Evolutionary conservation across 2,888 invertebrate species (phyloP), one percentile per base, ranked within the genome.

Genomic region (Drosophila recens): DNA sequence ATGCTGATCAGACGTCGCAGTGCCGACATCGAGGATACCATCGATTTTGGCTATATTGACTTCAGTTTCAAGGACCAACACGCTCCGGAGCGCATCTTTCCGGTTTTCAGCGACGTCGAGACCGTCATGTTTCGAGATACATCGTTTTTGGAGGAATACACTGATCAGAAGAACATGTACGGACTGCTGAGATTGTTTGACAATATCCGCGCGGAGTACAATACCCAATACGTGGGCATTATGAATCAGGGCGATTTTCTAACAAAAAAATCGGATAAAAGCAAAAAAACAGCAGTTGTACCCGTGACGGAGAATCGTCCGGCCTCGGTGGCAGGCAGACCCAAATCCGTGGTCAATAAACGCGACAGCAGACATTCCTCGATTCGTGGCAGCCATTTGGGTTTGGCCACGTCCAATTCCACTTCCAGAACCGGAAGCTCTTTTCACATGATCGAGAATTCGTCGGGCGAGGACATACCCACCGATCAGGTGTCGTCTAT

Each of bases 31-130:
- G 81, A 84, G 8, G 78, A 74, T 1, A 48, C 9, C 0, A 3
- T 58, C 1, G 64, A 51, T n/a, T 27, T 33, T 3, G 33, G 51
- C n/a, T 67, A 62, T 6, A 45, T 53, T 3, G 51, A 73, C 3
- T 84, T 90, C 4, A 64, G 69, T 5, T 87, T 52, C 13, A 63
- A 82, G 0, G 38, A 45, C 1, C 91, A 92, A 70, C 27, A 67
- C 0, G 74, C 69, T 36, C 82, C 92, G 0, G 91, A 92, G 58
- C 76, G 92, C 2, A 1, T 91, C 0, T 91, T 76, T 72, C 89
- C 91, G 0, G 8, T 76, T 0, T 92, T 85, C 48, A 2, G 36
- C 0, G 2, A 1, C 0, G 5, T 79, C 0, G 70, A 74, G 10
- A 15, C 33, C 0, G 40, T 80, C 0, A 5, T 3, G 0, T 69